Conservation (phyloP, 2,888 invertebrate genomes). For the Noctuana brunneofusca region DNA sequence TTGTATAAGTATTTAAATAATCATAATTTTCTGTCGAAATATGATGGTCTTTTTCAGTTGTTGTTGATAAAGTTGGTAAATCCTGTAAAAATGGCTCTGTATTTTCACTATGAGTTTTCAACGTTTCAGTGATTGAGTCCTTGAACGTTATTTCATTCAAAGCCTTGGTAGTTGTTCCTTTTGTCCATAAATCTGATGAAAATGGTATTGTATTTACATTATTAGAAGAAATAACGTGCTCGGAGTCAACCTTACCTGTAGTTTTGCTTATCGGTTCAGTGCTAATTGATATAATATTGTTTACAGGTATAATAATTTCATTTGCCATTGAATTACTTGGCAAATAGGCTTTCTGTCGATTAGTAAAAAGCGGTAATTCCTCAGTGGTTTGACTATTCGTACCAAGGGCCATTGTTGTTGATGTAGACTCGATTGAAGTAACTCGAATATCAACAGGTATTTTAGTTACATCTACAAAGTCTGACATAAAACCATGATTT, state of each 20-base stretch:
- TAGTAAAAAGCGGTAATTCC: neutral
- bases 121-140: neutral
- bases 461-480: neutral
- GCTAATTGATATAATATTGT: neutral
- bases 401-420: neutral
- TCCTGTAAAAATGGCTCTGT: neutral
- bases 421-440: neutral
- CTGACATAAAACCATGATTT: neutral
- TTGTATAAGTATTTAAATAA: neutral
- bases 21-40: neutral
- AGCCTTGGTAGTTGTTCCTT: neutral
- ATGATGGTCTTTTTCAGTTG: neutral
- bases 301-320: neutral
- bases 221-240: neutral
- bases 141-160: neutral
- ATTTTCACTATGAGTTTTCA: neutral
- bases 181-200: no score
- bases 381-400: neutral
- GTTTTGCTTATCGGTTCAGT: no score
- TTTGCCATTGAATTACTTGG: neutral
- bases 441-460: neutral
- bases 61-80: neutral
- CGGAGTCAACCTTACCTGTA: neutral
- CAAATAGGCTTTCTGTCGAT: neutral
- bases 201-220: neutral